Evolutionary conservation across 2,113 vertebrate species (phyloP), one percentile per base, ranked within the genome.

Genomic region (Serranochromis macrocephalus): DNA sequence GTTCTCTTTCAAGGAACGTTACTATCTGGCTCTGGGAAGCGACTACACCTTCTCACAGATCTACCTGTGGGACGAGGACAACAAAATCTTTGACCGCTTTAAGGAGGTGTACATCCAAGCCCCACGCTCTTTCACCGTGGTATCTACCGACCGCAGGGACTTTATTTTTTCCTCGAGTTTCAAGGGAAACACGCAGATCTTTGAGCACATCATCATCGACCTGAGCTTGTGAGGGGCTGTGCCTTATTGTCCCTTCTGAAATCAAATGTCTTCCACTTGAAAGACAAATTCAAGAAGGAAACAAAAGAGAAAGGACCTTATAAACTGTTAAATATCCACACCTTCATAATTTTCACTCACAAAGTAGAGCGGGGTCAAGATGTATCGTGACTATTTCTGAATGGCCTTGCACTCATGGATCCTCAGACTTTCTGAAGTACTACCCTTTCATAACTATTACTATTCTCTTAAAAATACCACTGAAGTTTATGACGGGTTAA

Each of bases 11-110:
- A 98, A 98, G 90, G 97, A 97, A 12, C 97, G 98, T 16, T 92
- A 97, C 95, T 99, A 99, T 95, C 94, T 99, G 83, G 98, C 98
- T 75, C 93, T 99, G 93, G 99, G 98, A 89, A 99, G 99, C 36
- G 99, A 99, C 95, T 99, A 99, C 84, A 99, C 98, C 0, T 99
- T 99, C 95, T 99, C 99, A 7, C 98, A 99, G 95, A 97, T 99
- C 79, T 99, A 98, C 94, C 96, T 97, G 91, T 99, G 98, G 99
- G 97, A 99, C 55, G 94, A 93, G 7, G 97, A 99, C 63, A 96
- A 96, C 81, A 97, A 97, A 92, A 79, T 95, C 17, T 99, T 99
- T 79, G 96, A 97, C 19, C 97, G 98, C 90, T 99, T 99, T 87
- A 99, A 99, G 94, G 98, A 99, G 93, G 97, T 98, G 38, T 99